phyloP scores from a whole-genome alignment of 2,888 invertebrate genomes.

The Eueremaeus valkanovi region DNA sequence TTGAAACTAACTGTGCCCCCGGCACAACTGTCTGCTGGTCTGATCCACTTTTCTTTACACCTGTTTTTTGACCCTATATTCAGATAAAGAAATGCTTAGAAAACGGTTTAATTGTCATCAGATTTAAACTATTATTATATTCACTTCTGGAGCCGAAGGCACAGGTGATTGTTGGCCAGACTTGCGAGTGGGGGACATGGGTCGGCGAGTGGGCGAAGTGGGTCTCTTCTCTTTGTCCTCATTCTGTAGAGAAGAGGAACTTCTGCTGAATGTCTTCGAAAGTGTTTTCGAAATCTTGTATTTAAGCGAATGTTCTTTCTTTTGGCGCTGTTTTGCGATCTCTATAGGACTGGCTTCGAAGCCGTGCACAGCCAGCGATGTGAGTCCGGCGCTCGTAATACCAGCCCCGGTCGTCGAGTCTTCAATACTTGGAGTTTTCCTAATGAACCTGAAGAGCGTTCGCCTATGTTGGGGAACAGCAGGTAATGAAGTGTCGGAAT shows the following conservation, averaged over 20 bases:
- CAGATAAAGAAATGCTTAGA: neutral
- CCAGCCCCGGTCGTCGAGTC: slow-evolving; percentile 55
- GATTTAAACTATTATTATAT: neutral
- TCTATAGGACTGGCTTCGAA: slow-evolving; percentile 40
- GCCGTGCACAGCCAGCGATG: slow-evolving; percentile 34
- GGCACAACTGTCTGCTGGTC: neutral
- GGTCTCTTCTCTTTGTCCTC: slow-evolving; percentile 15
- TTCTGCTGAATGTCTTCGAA: slow-evolving; percentile 47
- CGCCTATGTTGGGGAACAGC: slow-evolving; percentile 60
- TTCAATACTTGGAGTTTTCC: slow-evolving; percentile 77
- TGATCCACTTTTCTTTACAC: neutral
- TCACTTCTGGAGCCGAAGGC: slow-evolving; percentile 24
- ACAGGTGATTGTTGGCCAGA: slow-evolving; percentile 15
- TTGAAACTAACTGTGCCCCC: slow-evolving; percentile 5
- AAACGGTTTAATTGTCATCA: neutral
- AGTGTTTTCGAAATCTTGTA: slow-evolving; percentile 48
- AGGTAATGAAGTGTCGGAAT: slow-evolving; percentile 38
- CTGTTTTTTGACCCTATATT: slow-evolving; percentile 6
- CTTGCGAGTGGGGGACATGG: neutral
- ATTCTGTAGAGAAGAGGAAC: slow-evolving; percentile 37
- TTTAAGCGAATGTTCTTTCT: slow-evolving; percentile 47
- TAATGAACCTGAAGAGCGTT: slow-evolving; percentile 62
- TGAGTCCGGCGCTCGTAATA: slow-evolving; percentile 35
- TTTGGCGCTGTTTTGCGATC: slow-evolving; percentile 43
- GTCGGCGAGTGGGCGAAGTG: slow-evolving; percentile 4